A percentile compares a stretch with the other conserved stretches of the same genome.
Conservation (phyloP, 2,113 vertebrate genomes). For the Pollachius pollachius region DNA sequence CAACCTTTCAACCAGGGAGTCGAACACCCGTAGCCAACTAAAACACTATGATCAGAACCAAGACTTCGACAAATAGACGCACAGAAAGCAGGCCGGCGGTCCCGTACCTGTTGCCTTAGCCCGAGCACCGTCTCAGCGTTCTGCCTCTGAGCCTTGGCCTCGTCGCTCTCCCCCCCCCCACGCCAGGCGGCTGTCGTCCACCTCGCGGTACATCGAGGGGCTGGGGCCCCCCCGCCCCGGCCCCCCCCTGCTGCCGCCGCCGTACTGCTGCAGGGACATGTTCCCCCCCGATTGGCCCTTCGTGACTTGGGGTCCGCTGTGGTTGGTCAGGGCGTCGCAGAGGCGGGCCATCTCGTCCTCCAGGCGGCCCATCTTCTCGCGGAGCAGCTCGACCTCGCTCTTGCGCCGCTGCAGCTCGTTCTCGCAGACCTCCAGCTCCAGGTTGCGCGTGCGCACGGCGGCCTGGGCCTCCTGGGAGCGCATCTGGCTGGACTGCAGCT, state of each 20-base stretch:
- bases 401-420: slow-evolving; percentile 92
- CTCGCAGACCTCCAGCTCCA: slow-evolving; percentile 94
- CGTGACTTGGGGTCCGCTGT: slow-evolving; percentile 16
- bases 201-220: slow-evolving; percentile 63
- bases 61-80: too few relatives aligned
- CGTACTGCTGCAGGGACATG: slow-evolving; percentile 49
- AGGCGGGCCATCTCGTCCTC: slow-evolving; percentile 83
- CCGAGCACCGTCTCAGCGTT: slow-evolving; percentile 66
- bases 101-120: slow-evolving; percentile 77
- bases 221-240: slow-evolving; percentile 55
- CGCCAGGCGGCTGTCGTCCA: slow-evolving; percentile 74
- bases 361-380: slow-evolving; percentile 84
- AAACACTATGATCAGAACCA: too few relatives aligned
- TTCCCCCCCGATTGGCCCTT: slow-evolving; percentile 64
- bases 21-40: too few relatives aligned
- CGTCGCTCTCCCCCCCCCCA: slow-evolving; percentile 80
- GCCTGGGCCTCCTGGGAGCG: slow-evolving; percentile 83
- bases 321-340: slow-evolving; percentile 65
- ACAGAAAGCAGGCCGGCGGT: background rate
- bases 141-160: slow-evolving; percentile 80
- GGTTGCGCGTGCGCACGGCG: slow-evolving; percentile 79
- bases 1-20: too few relatives aligned
- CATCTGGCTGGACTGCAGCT: slow-evolving; percentile 85
- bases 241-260: slow-evolving; percentile 47
- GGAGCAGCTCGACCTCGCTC: slow-evolving; percentile 89